Evolutionary conservation across 2,888 invertebrate species (phyloP).

Genomic region (Stramonita haemastoma): DNA sequence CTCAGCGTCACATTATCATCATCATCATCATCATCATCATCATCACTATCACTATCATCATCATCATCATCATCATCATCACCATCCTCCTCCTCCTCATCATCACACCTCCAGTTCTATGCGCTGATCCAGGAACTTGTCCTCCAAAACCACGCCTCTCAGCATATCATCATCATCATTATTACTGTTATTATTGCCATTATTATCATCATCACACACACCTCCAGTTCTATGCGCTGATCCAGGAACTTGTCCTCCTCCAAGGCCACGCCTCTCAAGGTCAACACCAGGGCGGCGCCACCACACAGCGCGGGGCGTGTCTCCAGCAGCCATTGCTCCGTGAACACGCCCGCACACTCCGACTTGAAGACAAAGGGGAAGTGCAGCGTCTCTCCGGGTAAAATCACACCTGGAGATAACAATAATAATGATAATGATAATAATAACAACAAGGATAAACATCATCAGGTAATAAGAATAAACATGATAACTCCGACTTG

Average conservation of each 20-base stretch:
- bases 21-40: too few species aligned
- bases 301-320: slow-evolving; percentile 75
- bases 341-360: slow-evolving; percentile 75
- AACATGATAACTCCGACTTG: neutral
- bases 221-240: slow-evolving; percentile 73
- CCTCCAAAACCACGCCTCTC: slow-evolving; percentile 71
- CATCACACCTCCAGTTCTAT: slow-evolving; percentile 71
- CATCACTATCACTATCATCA: too few species aligned
- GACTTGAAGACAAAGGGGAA: slow-evolving; percentile 78
- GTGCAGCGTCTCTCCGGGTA: slow-evolving; percentile 76
- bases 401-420: slow-evolving; percentile 70
- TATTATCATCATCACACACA: slow-evolving; percentile 46
- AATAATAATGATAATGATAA: neutral
- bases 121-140: slow-evolving; percentile 70
- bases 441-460: neutral
- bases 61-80: too few species aligned
- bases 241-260: slow-evolving; percentile 73
- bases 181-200: too few species aligned
- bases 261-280: slow-evolving; percentile 75
- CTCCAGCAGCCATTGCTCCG: slow-evolving; percentile 77
- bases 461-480: neutral
- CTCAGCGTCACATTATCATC: too few species aligned
- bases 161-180: too few species aligned
- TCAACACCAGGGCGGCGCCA: slow-evolving; percentile 74
- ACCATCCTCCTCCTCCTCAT: too few species aligned